Evolutionary conservation across 30 jellyfish, hydroid and myxozoan genomes (phyloP).

Genomic region (Chironex yamaguchii): DNA sequence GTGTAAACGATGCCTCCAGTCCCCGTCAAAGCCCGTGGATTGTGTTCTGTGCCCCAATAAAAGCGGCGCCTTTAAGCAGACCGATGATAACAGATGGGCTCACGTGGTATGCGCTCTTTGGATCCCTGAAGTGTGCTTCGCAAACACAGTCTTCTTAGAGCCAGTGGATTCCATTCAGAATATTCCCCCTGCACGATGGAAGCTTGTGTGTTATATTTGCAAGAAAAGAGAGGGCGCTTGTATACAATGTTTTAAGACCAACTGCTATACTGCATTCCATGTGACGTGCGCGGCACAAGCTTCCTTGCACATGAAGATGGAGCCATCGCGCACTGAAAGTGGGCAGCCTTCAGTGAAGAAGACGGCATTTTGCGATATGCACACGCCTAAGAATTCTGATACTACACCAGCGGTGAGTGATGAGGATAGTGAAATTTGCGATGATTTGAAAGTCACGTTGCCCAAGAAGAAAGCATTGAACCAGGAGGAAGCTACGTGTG

Average conservation of each 20-base stretch:
- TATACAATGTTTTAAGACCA: constrained; percentile 94
- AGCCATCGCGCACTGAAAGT: constrained; percentile 87
- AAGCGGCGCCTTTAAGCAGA: constrained; percentile 98
- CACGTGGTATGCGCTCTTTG: constrained; percentile 99
- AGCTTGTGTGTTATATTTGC: constrained; percentile 90
- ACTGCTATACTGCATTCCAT: constrained; percentile 96
- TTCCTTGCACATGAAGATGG: constrained; percentile 93
- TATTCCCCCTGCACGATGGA: constrained; percentile 98
- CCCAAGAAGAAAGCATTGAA: constrained; percentile 77
- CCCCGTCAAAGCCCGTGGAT: constrained; percentile 97
- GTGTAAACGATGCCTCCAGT: constrained; percentile 94
- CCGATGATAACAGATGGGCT: constrained; percentile 96
- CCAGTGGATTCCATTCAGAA: constrained; percentile 96
- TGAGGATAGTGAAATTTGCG: constrained; percentile 86
- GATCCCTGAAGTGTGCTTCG: constrained; percentile 99
- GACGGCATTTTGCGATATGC: constrained; percentile 86
- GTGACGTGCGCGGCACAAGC: constrained; percentile 99
- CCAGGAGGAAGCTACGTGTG: constrained; percentile 73
- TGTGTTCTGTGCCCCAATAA: constrained; percentile 96
- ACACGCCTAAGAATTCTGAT: constrained; percentile 86
- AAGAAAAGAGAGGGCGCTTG: constrained; percentile 97
- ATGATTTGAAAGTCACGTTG: constrained; percentile 65
- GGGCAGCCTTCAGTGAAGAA: constrained; percentile 97
- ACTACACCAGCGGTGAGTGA: constrained; percentile 84
- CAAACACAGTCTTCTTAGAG: constrained; percentile 97